phyloP scores from a whole-genome alignment of 1,140 invertebrate genomes.

The Tetragnatha versicolor region DNA sequence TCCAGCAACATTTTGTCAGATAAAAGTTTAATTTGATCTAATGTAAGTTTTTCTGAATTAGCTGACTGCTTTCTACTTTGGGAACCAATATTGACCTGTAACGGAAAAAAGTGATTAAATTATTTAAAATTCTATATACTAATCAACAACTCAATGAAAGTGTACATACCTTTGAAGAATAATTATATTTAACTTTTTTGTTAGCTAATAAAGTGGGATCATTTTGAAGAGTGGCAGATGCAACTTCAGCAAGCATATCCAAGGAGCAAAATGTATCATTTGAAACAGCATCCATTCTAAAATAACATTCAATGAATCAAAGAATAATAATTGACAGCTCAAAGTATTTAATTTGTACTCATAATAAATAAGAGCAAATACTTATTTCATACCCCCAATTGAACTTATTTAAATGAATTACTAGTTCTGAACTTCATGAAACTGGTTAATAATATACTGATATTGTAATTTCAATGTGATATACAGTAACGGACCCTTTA shows the following conservation, averaged over 20 bases:
- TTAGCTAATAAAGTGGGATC: slow-evolving; percentile 61
- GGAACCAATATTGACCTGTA: background rate
- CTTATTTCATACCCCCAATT: too few species aligned
- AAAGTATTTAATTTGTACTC: too few species aligned
- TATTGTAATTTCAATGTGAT: too few species aligned
- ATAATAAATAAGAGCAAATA: too few species aligned
- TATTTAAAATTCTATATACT: background rate
- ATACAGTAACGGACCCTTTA: too few species aligned
- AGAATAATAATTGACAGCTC: too few species aligned
- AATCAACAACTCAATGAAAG: background rate
- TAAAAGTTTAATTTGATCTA: slow-evolving; percentile 67
- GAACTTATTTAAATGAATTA: too few species aligned
- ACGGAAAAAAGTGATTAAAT: background rate
- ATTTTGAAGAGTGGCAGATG: slow-evolving; percentile 66
- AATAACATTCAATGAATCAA: background rate
- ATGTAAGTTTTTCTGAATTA: slow-evolving; percentile 60
- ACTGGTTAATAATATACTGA: too few species aligned
- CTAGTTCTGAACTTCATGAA: too few species aligned
- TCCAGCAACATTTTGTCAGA: slow-evolving; percentile 68
- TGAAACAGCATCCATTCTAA: background rate
- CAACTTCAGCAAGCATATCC: slow-evolving; percentile 68
- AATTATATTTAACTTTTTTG: background rate
- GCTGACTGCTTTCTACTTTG: background rate
- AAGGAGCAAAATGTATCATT: slow-evolving; percentile 55
- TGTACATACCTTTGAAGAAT: background rate